Evolutionary conservation across 2,888 invertebrate species (phyloP).

Genomic region (Acanthosepion esculentum): DNA sequence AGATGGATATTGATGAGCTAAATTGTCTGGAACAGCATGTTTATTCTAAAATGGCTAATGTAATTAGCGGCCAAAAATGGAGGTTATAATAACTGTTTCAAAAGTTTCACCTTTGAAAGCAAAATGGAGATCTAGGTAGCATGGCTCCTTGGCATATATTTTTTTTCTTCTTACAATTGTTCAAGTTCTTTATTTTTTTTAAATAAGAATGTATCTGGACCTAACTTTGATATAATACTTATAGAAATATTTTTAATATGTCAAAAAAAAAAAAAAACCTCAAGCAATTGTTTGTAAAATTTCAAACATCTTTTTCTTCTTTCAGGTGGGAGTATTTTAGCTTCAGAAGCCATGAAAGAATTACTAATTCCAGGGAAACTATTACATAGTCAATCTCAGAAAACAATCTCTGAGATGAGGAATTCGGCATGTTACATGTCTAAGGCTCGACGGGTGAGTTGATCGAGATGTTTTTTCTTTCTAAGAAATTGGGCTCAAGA

Average conservation of each 20-base stretch:
- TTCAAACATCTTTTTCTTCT: neutral
- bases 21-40: too few species aligned
- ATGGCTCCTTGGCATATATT: neutral
- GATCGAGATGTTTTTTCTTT: neutral
- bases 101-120: too few species aligned
- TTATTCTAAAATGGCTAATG: too few species aligned
- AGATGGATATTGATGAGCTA: too few species aligned
- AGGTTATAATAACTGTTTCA: too few species aligned
- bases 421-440: neutral
- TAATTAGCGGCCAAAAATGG: too few species aligned
- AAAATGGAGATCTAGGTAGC: too few species aligned
- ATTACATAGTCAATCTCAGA: slow-evolving; percentile 45
- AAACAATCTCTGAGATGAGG: slow-evolving; percentile 46
- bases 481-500: too few species aligned
- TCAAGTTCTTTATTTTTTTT: neutral
- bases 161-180: neutral
- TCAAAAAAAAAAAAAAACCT: too few species aligned
- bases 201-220: neutral
- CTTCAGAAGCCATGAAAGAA: slow-evolving; percentile 46
- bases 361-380: slow-evolving; percentile 43
- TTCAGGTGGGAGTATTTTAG: slow-evolving; percentile 42
- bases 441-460: slow-evolving; percentile 35
- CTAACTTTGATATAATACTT: neutral
- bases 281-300: neutral
- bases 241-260: neutral